phyloP scores from a whole-genome alignment of 2,113 vertebrate genomes.

The Telmatochromis sp. region DNA sequence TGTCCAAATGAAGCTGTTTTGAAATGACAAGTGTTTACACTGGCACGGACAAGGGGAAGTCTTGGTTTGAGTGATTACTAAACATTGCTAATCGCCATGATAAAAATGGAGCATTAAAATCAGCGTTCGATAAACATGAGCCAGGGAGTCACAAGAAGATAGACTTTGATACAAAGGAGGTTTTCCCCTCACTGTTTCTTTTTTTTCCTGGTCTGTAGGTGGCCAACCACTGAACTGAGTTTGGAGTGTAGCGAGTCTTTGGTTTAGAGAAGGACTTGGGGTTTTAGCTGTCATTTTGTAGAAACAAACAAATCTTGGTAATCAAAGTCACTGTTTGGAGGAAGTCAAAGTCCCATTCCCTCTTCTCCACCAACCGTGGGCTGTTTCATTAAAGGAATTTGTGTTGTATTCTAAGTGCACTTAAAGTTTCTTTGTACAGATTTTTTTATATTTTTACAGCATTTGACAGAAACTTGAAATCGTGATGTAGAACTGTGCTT shows the following conservation, averaged over 20 bases:
- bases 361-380: slow-evolving; percentile 22
- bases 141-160: slow-evolving; percentile 46
- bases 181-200: slow-evolving; percentile 9
- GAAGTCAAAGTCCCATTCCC: slow-evolving; percentile 34
- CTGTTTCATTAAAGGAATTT: slow-evolving; percentile 31
- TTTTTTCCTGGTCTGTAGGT: slow-evolving; percentile 42
- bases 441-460: not conserved
- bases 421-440: slow-evolving; percentile 21
- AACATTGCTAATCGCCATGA: slow-evolving; percentile 66
- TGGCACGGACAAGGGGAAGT: slow-evolving; percentile 46
- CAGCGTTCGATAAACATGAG: slow-evolving; percentile 60
- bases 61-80: slow-evolving; percentile 58
- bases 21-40: slow-evolving; percentile 65
- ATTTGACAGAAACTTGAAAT: not conserved
- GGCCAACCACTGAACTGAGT: slow-evolving; percentile 43
- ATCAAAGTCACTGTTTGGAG: slow-evolving; percentile 61
- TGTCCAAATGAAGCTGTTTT: slow-evolving; percentile 43
- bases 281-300: slow-evolving; percentile 58
- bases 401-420: slow-evolving; percentile 19
- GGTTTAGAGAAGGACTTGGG: slow-evolving; percentile 51
- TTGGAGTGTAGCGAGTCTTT: slow-evolving; percentile 40
- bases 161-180: slow-evolving; percentile 51
- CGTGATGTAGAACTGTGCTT: not conserved
- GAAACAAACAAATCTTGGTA: slow-evolving; percentile 64
- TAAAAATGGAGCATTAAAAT: slow-evolving; percentile 66